Percentiles rank a stretch among this genome's conserved stretches.
phyloP scores from a whole-genome alignment of 2,113 vertebrate species.

The Saccopteryx bilineata region DNA sequence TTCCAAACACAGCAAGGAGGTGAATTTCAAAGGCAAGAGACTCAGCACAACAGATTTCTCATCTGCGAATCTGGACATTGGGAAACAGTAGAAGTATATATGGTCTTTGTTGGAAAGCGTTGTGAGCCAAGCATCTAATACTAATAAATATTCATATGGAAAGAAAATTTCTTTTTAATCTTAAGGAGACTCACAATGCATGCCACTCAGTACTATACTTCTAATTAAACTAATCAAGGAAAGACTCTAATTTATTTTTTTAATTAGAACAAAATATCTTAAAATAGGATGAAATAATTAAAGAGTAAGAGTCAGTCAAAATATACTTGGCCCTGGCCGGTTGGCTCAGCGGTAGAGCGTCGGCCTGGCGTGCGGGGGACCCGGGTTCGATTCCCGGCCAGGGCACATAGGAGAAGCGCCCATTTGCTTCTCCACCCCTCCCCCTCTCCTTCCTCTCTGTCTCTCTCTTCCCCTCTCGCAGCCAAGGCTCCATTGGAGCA shows the following conservation, averaged over 20 bases:
- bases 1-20: not conserved
- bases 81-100: not conserved
- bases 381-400: too few relatives aligned
- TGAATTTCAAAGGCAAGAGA: not conserved
- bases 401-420: too few relatives aligned
- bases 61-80: not conserved
- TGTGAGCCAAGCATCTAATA: not conserved
- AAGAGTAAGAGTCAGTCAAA: not conserved
- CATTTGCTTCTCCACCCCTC: too few relatives aligned
- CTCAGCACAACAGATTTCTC: constrained; percentile 39
- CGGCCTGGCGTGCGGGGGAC: too few relatives aligned
- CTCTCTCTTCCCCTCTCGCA: too few relatives aligned
- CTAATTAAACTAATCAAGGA: constrained; percentile 20
- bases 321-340: not conserved
- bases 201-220: not conserved
- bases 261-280: not conserved
- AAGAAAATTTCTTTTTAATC: constrained; percentile 1
- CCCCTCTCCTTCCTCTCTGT: too few relatives aligned
- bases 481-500: too few relatives aligned
- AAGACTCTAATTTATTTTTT: not conserved
- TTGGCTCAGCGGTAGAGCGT: too few relatives aligned
- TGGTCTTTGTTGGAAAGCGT: not conserved
- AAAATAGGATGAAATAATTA: not conserved
- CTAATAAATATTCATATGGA: not conserved
- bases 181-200: constrained; percentile 28